Conservation (phyloP, 2,113 vertebrate genomes). For the Piprites chloris region DNA sequence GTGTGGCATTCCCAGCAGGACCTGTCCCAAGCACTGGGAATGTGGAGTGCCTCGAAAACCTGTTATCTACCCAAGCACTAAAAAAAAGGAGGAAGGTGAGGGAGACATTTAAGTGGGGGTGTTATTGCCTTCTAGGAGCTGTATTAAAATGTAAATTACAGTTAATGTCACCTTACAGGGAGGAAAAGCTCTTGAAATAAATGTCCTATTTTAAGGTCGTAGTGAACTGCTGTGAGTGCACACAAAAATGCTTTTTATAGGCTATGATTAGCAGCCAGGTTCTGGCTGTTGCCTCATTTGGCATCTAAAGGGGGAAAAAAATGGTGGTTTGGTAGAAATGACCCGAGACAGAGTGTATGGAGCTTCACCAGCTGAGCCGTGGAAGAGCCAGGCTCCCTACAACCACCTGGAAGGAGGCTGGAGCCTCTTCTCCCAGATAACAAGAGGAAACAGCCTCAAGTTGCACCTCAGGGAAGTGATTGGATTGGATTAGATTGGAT, state of each 20-base stretch:
- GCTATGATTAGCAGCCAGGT: background rate
- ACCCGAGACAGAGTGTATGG: background rate
- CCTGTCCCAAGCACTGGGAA: background rate
- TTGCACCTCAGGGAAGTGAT: background rate
- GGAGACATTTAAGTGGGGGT: background rate
- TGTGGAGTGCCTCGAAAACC: background rate
- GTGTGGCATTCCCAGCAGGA: background rate
- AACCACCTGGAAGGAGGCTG: background rate
- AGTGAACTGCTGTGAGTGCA: background rate
- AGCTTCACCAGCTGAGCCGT: background rate
- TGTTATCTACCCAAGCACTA: background rate
- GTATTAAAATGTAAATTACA: slow-evolving; percentile 54
- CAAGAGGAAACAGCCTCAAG: background rate
- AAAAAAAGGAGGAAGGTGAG: background rate
- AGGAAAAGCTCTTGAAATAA: background rate
- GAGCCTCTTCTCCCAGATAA: background rate
- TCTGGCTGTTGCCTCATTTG: background rate
- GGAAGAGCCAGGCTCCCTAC: background rate
- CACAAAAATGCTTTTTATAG: background rate
- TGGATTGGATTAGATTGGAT: background rate
- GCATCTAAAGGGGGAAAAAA: background rate
- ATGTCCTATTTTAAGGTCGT: slow-evolving; percentile 34
- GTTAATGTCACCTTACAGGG: background rate
- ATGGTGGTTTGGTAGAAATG: background rate
- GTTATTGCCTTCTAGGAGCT: slow-evolving; percentile 37